These are phyloP conservation scores for Gymnocephalus cernua DNA, from an alignment of 2,113 vertebrate genomes.

Conservation along the genomic window DNA sequence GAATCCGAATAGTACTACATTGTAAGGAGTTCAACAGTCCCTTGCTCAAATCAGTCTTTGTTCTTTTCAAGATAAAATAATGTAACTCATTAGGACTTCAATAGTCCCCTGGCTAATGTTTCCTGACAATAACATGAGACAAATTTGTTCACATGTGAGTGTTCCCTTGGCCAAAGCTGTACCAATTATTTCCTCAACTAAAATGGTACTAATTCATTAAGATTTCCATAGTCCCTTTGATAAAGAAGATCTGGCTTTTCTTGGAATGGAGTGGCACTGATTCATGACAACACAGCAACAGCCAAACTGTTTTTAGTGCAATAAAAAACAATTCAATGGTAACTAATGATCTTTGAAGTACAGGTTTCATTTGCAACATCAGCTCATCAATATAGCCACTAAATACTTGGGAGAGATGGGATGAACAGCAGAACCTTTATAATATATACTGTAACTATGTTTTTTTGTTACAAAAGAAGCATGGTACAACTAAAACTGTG, in stretches of 20 bases:
- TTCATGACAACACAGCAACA: constrained; percentile 30
- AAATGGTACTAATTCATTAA: constrained; percentile 53
- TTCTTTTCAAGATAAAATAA: constrained; percentile 57
- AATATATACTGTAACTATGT: background rate
- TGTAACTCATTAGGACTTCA: constrained; percentile 59
- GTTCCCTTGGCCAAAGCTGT: constrained; percentile 35
- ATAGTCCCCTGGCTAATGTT: constrained; percentile 50
- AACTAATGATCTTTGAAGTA: background rate
- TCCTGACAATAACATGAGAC: constrained; percentile 51
- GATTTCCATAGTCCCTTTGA: constrained; percentile 28
- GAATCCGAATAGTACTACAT: constrained; percentile 28
- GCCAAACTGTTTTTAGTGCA: background rate
- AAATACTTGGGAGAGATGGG: constrained; percentile 2
- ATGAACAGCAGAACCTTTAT: background rate
- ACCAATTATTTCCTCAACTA: constrained; percentile 47
- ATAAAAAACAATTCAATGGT: constrained; percentile 5
- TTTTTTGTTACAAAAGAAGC: background rate
- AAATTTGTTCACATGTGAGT: constrained; percentile 59
- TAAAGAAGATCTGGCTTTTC: constrained; percentile 16
- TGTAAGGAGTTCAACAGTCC: constrained; percentile 35
- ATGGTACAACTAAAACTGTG: background rate
- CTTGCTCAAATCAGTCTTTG: constrained; percentile 46
- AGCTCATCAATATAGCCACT: background rate
- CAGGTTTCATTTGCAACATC: constrained; percentile 12
- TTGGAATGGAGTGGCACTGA: constrained; percentile 19